Base-by-base conservation (phyloP, 2,888 invertebrate species). In the Oscheius sp. region DNA sequence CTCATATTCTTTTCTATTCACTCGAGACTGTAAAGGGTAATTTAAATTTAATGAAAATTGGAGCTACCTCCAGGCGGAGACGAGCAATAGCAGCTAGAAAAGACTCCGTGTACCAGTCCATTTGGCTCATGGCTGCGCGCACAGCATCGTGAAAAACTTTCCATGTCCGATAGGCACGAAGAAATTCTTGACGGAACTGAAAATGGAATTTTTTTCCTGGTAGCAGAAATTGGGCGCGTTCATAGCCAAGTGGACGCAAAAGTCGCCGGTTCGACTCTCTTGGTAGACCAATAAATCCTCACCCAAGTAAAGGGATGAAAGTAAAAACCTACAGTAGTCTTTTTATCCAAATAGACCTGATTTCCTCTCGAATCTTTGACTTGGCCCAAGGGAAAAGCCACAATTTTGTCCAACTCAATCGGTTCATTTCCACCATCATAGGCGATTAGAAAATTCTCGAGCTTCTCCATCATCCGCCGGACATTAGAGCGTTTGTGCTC, bases 401-500 rank as follows among this genome's bases (percentile, higher is more conserved):
- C 35, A 6, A 35, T 9, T 35, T 35, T 35, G 35, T 35, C 35
- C 35, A 35, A 9, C 9, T 35, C 35, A 9, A 35, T 35, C 5
- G 73, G 69, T 16, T 72, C 70, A 12, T 56, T 69, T n/a, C 70
- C 55, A 18, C 61, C 64, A 9, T 25, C 16, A 49, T 7, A 18
- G 5, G 6, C 13, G 12, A 49, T 35, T 7, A 66, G n/a, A 46
- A 69, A 56, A 25, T 68, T 56, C 0, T 61, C 16, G 2, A 77
- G 25, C 1, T 63, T 23, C 16, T 21, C 18, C 3, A 72, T 59
- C 1, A 72, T 46, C 55, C 72, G 71, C 41, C 56, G 18, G n/a
- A 77, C 53, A 7, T 45, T 43, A 0, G 61, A 29, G 1, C 68
- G 56, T 5, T 69, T 59, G 7, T 27, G 46, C 13, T 80, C 80